phyloP scores from a whole-genome alignment of 1,140 invertebrate genomes.

The Neodiprion fabricii region DNA sequence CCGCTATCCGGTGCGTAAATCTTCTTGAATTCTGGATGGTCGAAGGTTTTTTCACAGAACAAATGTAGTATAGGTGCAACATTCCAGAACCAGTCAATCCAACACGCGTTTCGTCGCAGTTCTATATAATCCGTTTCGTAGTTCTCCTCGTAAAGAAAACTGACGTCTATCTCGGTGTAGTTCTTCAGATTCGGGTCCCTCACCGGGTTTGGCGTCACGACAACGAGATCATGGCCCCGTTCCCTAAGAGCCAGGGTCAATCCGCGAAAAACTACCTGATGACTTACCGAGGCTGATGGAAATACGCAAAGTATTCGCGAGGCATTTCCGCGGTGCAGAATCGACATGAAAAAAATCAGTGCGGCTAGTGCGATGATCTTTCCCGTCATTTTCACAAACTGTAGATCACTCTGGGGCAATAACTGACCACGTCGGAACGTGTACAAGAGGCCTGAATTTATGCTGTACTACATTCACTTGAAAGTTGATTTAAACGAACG shows the following conservation, averaged over 20 bases:
- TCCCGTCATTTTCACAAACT: no score
- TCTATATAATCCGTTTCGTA: background rate
- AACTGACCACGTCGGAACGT: no score
- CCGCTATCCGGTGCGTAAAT: background rate
- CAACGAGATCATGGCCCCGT: constrained; percentile 49
- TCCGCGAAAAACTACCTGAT: constrained; percentile 38
- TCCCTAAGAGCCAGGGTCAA: constrained; percentile 35
- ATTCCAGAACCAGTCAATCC: background rate
- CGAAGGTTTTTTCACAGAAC: background rate
- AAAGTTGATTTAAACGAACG: no score
- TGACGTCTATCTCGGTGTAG: constrained; percentile 28
- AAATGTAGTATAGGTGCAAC: background rate
- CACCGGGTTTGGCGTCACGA: constrained; percentile 39
- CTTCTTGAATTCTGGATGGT: background rate
- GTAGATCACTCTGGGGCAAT: no score
- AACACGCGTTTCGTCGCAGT: background rate
- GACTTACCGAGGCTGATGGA: constrained; percentile 34
- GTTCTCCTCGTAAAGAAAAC: background rate
- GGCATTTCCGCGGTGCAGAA: background rate
- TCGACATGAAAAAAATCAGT: no score
- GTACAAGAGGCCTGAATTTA: no score
- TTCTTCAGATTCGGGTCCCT: constrained; percentile 25
- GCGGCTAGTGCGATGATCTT: no score
- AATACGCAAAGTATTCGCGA: constrained; percentile 33
- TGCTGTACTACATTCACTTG: no score